phyloP scores from a whole-genome alignment of 2,113 vertebrate species.

The Pogonocichla stellata region DNA sequence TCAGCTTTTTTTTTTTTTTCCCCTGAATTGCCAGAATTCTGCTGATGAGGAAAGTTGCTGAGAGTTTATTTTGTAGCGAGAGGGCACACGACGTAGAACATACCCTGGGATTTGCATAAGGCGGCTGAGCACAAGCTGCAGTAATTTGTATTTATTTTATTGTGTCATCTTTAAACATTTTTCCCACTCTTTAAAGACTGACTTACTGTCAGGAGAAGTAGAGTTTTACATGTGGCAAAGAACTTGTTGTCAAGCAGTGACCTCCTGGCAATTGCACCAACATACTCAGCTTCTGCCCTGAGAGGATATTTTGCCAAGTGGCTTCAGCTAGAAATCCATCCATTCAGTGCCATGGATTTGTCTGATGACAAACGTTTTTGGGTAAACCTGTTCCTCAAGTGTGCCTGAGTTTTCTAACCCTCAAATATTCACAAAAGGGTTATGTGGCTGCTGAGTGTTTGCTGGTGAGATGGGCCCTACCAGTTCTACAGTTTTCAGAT shows the following conservation, averaged over 20 bases:
- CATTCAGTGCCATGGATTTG: fast-evolving
- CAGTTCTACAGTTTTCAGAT: neutral
- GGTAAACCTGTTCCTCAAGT: neutral
- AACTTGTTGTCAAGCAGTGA: neutral
- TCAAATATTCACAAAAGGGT: neutral
- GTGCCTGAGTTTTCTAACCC: neutral
- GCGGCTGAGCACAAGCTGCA: neutral
- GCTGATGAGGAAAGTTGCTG: neutral
- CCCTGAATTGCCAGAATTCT: neutral
- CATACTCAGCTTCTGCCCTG: neutral
- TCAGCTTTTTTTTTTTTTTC: neutral
- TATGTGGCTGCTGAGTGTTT: neutral
- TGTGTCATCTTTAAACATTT: neutral
- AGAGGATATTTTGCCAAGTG: neutral
- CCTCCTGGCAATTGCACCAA: neutral
- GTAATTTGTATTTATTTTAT: neutral
- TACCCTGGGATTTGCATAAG: neutral
- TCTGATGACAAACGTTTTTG: neutral
- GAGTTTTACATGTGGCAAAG: neutral
- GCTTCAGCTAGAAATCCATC: neutral
- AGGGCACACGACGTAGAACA: neutral
- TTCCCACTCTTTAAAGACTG: neutral
- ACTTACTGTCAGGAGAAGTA: neutral
- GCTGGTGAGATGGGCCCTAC: neutral
- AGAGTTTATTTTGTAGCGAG: neutral